Base-by-base conservation (phyloP, 2,888 invertebrate genomes). In the Linnaemya tessellans region DNA sequence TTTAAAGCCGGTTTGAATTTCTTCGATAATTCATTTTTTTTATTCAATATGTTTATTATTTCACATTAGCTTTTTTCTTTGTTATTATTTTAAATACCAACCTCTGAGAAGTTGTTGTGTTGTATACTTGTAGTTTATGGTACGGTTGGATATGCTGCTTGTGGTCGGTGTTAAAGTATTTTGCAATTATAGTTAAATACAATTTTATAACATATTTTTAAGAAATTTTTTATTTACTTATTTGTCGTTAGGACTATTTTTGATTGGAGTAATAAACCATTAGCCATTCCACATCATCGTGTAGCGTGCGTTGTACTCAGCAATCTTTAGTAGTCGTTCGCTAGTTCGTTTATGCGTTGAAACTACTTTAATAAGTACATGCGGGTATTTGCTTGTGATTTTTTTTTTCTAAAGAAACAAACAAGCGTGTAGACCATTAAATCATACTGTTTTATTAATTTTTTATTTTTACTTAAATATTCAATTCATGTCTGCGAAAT, bases 351-450 rank as follows among this genome's bases (percentile, higher is more conserved):
- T 80, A 60, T 67, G 84, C 77, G 65, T 73, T 71, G 54, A 80
- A 80, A 80, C 67, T 43, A 71, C 38, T 80, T 80, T 80, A 84
- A 77, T 80, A 60, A 79, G 54, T 54, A 67, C 58, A 49, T 73
- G 25, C 54, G n/a, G 25, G 41, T 70, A 11, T 11, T 11, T 13
- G 70, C 38, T 70, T 70, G 62, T 30, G 30, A 30, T 30, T 77
- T 67, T 54, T 49, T 77, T 49, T 67, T 56, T 30, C 13, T 11
- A 13, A 56, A 54, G 13, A 64, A 65, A 54, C 20, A 41, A 15
- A 65, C 18, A 62, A 62, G 13, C 64, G 64, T 74, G 70, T 58
- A 65, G 60, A 58, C 51, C 80, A 80, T 75, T 84, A 77, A 84
- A 84, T 80, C 80, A 84, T 80, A 43, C 18, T 38, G 11, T 70